phyloP scores from a whole-genome alignment of 2,888 invertebrate species.

The Rhamnusium bicolor region DNA sequence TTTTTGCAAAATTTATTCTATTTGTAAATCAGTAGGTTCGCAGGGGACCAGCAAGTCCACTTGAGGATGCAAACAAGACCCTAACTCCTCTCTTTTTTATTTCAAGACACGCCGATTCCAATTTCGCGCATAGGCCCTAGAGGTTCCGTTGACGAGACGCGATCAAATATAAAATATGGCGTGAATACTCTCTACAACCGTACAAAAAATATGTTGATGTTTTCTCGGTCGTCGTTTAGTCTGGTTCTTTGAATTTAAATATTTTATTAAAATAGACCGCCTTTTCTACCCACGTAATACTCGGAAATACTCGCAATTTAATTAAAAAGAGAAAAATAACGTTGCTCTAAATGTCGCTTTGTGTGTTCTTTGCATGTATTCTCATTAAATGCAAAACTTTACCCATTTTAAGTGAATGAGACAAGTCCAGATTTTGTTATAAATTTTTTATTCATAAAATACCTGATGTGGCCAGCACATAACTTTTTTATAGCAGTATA shows the following conservation, averaged over 20 bases:
- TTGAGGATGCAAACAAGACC: constrained; percentile 59
- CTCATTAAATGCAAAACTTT: no score
- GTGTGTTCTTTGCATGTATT: no score
- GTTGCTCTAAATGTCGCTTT: no score
- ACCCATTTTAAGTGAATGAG: no score
- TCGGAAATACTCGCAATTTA: not conserved
- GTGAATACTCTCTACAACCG: constrained; percentile 35
- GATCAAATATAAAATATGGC: constrained; percentile 61
- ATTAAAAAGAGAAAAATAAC: not conserved
- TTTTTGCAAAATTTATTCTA: constrained; percentile 54
- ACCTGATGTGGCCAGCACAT: no score
- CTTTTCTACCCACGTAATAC: not conserved
- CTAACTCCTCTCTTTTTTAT: constrained; percentile 50
- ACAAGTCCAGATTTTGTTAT: no score
- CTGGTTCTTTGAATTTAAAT: constrained; percentile 6
- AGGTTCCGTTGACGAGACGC: constrained; percentile 58
- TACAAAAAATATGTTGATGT: constrained; percentile 22
- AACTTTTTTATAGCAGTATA: no score
- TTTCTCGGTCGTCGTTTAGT: constrained; percentile 12
- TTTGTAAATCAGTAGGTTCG: constrained; percentile 58
- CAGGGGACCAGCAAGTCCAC: constrained; percentile 46
- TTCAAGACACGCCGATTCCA: constrained; percentile 56
- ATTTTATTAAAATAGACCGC: constrained; percentile 9
- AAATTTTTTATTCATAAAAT: no score
- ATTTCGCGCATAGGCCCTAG: constrained; percentile 57